Evolutionary conservation across 2,888 invertebrate species (phyloP).

Genomic region (Deroplatys truncata): DNA sequence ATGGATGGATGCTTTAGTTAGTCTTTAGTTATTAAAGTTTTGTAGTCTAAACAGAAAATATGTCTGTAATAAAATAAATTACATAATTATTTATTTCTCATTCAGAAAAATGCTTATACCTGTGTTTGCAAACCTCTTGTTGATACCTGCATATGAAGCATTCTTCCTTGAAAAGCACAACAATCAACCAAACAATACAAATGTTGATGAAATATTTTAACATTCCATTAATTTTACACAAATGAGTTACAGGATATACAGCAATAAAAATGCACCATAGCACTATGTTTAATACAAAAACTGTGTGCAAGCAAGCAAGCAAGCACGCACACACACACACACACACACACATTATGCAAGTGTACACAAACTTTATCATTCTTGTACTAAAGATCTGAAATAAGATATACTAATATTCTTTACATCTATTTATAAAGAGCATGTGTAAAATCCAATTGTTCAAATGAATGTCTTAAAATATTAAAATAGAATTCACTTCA

Average conservation of each 20-base stretch:
- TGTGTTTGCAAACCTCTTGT: neutral
- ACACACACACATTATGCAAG: no score
- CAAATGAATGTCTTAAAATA: neutral
- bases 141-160: neutral
- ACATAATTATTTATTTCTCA: neutral
- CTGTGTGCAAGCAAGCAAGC: no score
- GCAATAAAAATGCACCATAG: neutral
- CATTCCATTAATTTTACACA: neutral
- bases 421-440: neutral
- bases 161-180: neutral
- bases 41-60: neutral
- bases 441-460: neutral
- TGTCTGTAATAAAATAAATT: neutral
- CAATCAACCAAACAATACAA: neutral
- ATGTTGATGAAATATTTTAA: neutral
- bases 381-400: neutral
- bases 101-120: neutral
- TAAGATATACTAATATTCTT: neutral
- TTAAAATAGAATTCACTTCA: neutral
- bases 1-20: no score
- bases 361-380: no score
- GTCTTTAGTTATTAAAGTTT: no score
- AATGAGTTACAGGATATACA: neutral
- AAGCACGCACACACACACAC: no score
- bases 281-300: neutral